Evolutionary conservation across 2,797 vertebrate genomes (phyloP).

Genomic region (Arctocebus calabarensis): DNA sequence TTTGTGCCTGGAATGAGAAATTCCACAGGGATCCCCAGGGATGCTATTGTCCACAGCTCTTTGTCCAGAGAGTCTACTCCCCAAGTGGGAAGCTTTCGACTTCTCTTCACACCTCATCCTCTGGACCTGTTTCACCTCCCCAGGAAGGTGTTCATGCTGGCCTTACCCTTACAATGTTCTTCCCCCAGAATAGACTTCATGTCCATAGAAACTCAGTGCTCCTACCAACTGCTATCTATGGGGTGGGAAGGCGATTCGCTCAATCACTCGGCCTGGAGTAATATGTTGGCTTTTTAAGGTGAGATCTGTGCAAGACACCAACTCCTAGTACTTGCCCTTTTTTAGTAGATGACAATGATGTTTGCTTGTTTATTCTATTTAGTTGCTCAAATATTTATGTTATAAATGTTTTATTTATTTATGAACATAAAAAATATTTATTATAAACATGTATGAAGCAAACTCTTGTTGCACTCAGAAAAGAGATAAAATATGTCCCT

Average conservation of each 20-base stretch:
- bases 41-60: not conserved
- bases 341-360: not conserved
- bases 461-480: not conserved
- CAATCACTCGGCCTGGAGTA: not conserved
- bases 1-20: not conserved
- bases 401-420: not conserved
- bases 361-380: not conserved
- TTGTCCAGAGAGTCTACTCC: accelerated
- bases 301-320: not conserved
- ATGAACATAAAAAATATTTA: not conserved
- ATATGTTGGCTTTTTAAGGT: not conserved
- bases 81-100: not conserved
- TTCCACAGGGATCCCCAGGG: accelerated
- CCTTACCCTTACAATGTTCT: not conserved
- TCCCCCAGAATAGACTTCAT: not conserved
- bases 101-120: not conserved
- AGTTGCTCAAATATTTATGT: not conserved
- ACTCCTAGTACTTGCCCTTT: not conserved
- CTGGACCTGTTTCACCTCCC: not conserved
- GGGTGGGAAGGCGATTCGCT: not conserved
- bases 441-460: not conserved
- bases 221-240: not conserved
- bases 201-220: not conserved
- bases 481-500: not conserved
- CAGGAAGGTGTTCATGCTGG: not conserved